These are phyloP conservation scores for Borostomias antarcticus DNA, from an alignment of 2,797 vertebrate species.

Conservation along the genomic window DNA sequence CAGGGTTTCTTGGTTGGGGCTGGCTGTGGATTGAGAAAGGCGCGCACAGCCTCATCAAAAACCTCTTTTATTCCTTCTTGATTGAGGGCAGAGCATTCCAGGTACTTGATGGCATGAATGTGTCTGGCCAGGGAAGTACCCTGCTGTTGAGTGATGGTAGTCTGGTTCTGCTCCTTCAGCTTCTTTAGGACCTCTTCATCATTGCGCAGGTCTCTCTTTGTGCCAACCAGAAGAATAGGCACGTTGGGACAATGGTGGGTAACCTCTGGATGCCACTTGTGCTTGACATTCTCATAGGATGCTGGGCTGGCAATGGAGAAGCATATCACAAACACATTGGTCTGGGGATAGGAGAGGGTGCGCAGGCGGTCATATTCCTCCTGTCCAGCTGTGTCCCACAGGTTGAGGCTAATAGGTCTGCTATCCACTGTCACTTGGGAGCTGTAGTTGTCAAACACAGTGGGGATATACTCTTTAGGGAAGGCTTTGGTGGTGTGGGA, in stretches of 20 bases:
- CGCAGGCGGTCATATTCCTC: conserved; percentile 86
- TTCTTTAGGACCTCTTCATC: conserved; percentile 78
- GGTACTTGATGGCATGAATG: conserved; percentile 82
- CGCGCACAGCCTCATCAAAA: conserved; percentile 79
- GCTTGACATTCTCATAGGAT: conserved; percentile 86
- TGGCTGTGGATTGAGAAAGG: conserved; percentile 76
- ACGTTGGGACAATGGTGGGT: conserved; percentile 85
- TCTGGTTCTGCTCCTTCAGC: conserved; percentile 84
- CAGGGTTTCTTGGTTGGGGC: conserved; percentile 75
- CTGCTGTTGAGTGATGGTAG: conserved; percentile 79
- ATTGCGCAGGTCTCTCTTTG: conserved; percentile 85
- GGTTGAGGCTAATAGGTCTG: conserved; percentile 82
- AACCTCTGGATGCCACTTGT: conserved; percentile 88
- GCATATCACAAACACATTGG: conserved; percentile 88
- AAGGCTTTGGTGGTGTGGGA: conserved; percentile 88
- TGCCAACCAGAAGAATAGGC: conserved; percentile 85
- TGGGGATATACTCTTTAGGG: conserved; percentile 88
- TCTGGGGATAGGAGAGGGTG: conserved; percentile 87
- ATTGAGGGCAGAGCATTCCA: conserved; percentile 86
- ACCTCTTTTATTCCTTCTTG: conserved; percentile 86
- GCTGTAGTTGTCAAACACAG: conserved; percentile 88
- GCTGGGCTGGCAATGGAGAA: conserved; percentile 85
- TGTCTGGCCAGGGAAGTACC: conserved; percentile 78
- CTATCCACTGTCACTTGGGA: conserved; percentile 82
- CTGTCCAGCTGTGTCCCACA: conserved; percentile 89